Conservation (phyloP, 2,888 invertebrate species). For the Epicampocera succincta region DNA sequence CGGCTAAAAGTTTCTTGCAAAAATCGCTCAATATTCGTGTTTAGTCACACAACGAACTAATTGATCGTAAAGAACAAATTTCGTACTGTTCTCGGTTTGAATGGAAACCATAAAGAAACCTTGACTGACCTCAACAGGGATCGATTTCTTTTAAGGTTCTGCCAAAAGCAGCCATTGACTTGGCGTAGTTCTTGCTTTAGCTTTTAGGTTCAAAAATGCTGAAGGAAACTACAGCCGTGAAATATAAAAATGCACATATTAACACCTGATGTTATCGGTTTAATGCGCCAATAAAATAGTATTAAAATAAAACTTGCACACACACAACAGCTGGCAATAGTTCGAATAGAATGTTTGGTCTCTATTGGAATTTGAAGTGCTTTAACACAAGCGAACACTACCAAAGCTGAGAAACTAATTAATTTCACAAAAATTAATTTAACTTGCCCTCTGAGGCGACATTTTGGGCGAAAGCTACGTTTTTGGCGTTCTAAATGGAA, state of each 20-base stretch:
- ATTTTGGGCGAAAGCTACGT: too few relatives aligned
- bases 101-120: too few relatives aligned
- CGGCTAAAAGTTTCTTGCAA: neutral
- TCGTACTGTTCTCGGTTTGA: too few relatives aligned
- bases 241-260: constrained; percentile 76
- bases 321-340: neutral
- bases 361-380: too few relatives aligned
- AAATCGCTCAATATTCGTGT: neutral
- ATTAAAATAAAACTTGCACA: constrained; percentile 28
- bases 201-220: constrained; percentile 2
- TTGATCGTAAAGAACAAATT: too few relatives aligned
- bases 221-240: constrained; percentile 22
- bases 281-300: constrained; percentile 38
- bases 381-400: too few relatives aligned
- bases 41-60: too few relatives aligned
- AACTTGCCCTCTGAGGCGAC: too few relatives aligned
- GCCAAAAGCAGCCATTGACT: constrained; percentile 19
- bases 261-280: constrained; percentile 76
- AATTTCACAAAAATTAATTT: too few relatives aligned
- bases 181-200: constrained; percentile 10
- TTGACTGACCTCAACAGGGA: neutral
- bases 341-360: neutral
- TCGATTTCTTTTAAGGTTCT: constrained; percentile 22
- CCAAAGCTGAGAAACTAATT: too few relatives aligned
- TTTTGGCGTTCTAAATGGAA: too few relatives aligned